Base-by-base conservation (phyloP, 2,888 invertebrate genomes). In the Synanthedon myopaeformis region DNA sequence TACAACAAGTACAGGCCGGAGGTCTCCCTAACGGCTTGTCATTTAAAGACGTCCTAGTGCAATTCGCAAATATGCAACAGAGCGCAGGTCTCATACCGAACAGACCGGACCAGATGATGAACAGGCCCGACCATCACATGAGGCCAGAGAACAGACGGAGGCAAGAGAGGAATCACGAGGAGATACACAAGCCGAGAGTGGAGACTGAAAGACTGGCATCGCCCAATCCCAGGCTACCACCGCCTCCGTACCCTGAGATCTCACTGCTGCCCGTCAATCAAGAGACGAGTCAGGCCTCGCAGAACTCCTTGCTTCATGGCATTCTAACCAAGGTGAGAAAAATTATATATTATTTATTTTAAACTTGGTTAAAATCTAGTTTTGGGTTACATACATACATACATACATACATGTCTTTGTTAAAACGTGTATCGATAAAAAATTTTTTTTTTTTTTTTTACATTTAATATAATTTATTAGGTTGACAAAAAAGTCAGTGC, bases 161-260 rank as follows among this genome's bases (percentile, higher is more conserved):
- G 52, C 28, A 55, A 52, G 51, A 51, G 50, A 45, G 56, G 41
- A 51, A 52, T 51, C 74, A 71, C 42, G 79, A 83, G 52, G 76
- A 74, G 19, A 50, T 59, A 5, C 72, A 75, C 59, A 65, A 60
- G 58, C 66, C 74, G 68, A 80, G 82, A 70, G 67, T 74, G 54
- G 65, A 12, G 17, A 28, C 69, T 0, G 82, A 82, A 53, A 67
- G 83, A 51, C 61, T 79, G 52, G 76, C 83, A 0, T 76, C 85
- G 0, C 74, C 82, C 0, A 79, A 78, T 52, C 80, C 87, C 8
- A 67, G 85, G 23, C 77, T 89, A 53, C 89, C 89, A 2, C 90
- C 92, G 4, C 92, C 91, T 51, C 92, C 91, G 52, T 93, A 93
- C 81, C 94, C 94, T 0, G 94, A 94, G 78, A 94, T 94, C 51